phyloP scores from a whole-genome alignment of 2,113 vertebrate genomes.

The Pteruthius melanotis region DNA sequence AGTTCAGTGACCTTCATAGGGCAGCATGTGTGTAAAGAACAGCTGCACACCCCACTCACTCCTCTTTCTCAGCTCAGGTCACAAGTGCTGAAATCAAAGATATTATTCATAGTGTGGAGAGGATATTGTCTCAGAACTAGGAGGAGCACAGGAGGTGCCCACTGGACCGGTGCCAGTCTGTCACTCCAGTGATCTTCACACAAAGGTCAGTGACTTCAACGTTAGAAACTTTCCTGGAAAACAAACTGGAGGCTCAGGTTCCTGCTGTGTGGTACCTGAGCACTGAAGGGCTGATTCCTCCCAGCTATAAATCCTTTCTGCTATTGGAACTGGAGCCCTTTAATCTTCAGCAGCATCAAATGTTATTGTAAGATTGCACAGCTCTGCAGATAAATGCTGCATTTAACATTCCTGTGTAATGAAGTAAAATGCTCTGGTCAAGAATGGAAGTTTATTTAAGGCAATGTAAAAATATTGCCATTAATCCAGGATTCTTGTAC shows the following conservation, averaged over 20 bases:
- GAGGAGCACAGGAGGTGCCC: neutral
- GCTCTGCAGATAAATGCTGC: neutral
- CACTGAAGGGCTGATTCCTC: neutral
- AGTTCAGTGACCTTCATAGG: neutral
- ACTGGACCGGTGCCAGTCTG: fast-evolving
- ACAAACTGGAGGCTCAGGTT: neutral
- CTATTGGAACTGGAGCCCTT: neutral
- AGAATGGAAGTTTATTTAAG: neutral
- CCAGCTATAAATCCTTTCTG: neutral
- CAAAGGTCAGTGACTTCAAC: neutral
- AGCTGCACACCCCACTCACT: neutral
- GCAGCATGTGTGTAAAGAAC: neutral
- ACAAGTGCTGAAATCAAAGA: neutral
- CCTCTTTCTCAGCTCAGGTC: neutral
- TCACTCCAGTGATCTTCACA: neutral
- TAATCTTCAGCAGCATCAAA: neutral
- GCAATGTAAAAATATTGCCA: neutral
- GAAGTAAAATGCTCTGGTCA: neutral
- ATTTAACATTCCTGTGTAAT: neutral
- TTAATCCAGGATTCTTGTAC: neutral
- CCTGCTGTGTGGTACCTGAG: neutral
- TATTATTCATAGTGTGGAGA: neutral
- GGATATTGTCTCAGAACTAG: neutral
- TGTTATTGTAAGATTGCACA: neutral
- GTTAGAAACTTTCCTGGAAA: neutral